Conservation (phyloP, 2,888 invertebrate species). For the Acanthosepion pharaonis region DNA sequence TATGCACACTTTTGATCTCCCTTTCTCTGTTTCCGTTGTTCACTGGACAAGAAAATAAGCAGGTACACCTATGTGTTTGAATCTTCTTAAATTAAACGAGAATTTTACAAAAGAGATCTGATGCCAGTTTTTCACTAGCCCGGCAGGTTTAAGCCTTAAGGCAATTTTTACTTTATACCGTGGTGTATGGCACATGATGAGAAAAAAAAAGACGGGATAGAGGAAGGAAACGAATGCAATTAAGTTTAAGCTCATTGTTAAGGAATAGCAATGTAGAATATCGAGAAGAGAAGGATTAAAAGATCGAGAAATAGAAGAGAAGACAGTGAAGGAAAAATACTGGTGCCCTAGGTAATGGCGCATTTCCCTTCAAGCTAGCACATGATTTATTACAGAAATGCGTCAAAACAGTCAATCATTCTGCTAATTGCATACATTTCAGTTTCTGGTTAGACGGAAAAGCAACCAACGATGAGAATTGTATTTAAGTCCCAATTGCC, state of each 20-base stretch:
- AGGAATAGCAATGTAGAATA: not conserved
- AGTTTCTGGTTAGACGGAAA: too few species aligned
- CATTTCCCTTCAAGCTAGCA: not conserved
- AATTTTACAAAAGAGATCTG: not conserved
- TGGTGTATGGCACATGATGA: not conserved
- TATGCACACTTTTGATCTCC: not conserved
- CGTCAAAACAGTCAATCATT: too few species aligned
- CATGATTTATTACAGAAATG: not conserved
- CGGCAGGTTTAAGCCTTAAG: not conserved
- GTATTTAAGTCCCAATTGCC: too few species aligned
- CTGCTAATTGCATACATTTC: too few species aligned
- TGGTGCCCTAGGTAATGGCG: not conserved
- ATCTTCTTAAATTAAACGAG: not conserved
- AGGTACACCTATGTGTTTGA: not conserved
- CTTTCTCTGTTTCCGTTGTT: not conserved
- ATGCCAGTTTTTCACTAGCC: not conserved
- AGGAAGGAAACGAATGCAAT: not conserved
- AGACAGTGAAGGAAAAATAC: not conserved
- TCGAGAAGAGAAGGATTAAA: too few species aligned
- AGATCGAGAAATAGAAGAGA: not conserved
- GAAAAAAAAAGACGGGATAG: not conserved
- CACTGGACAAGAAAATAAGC: not conserved
- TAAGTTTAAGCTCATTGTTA: not conserved
- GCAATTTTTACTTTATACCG: not conserved
- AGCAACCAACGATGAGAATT: too few species aligned